Conservation (phyloP, 2,113 vertebrate species). For the Delphinus delphis region DNA sequence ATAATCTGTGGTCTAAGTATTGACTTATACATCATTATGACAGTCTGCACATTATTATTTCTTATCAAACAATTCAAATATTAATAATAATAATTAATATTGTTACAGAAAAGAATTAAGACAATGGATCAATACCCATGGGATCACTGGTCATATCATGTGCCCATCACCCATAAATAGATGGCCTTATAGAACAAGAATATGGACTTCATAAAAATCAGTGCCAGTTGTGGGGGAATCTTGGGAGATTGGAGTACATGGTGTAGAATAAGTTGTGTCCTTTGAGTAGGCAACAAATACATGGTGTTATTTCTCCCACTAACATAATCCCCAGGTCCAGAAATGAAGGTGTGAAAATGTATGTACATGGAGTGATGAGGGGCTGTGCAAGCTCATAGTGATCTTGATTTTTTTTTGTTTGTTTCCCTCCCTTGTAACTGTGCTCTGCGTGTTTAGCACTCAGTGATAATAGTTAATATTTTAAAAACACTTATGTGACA, state of each 20-base stretch:
- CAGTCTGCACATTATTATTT: neutral
- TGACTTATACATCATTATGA: neutral
- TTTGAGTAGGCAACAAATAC: neutral
- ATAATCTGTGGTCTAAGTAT: neutral
- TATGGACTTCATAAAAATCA: neutral
- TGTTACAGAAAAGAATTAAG: conserved; percentile 19
- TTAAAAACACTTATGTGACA: neutral
- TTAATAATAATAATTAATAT: neutral
- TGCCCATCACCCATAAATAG: neutral
- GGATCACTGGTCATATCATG: neutral
- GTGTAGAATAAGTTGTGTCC: neutral
- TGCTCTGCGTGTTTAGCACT: neutral
- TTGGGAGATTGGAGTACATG: neutral
- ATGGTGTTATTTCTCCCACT: neutral
- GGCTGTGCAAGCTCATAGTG: neutral
- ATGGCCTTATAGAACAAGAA: neutral
- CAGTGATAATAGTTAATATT: neutral
- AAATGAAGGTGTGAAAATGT: neutral
- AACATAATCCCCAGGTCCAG: neutral
- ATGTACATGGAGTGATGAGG: neutral
- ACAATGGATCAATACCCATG: neutral
- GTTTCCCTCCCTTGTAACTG: neutral
- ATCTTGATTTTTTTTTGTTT: neutral
- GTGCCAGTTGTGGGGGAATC: neutral
- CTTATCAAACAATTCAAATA: neutral